These are phyloP conservation scores for Brachionus sp. DNA, from an alignment of 1,140 invertebrate species.

Conservation along the genomic window DNA sequence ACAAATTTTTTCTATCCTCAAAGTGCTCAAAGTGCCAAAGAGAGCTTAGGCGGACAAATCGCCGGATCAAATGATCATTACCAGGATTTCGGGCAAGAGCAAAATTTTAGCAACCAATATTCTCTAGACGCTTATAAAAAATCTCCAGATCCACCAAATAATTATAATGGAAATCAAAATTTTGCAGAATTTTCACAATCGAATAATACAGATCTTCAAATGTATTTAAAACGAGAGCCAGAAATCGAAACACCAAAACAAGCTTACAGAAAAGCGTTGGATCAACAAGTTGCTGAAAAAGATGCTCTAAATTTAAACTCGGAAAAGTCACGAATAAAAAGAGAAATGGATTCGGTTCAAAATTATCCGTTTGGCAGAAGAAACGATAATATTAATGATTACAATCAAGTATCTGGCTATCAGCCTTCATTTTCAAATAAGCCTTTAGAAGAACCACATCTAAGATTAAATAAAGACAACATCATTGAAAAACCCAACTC, in stretches of 20 bases:
- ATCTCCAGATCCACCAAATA: neutral
- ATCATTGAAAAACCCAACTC: conserved; percentile 44
- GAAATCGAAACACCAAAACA: neutral
- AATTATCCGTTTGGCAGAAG: conserved; percentile 12
- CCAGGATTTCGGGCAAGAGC: neutral
- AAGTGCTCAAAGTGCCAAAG: conserved; percentile 32
- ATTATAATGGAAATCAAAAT: neutral
- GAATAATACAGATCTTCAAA: neutral
- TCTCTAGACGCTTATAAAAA: conserved; percentile 18
- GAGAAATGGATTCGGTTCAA: neutral
- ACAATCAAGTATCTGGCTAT: neutral
- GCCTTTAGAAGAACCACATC: neutral
- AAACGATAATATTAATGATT: neutral
- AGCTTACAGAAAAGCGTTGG: conserved; percentile 32
- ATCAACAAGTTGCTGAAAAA: conserved; percentile 46
- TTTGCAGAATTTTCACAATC: neutral
- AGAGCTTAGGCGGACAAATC: neutral
- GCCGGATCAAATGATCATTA: neutral
- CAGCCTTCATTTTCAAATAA: conserved; percentile 13
- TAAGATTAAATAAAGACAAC: conserved; percentile 43
- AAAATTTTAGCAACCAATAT: neutral
- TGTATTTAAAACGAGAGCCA: neutral
- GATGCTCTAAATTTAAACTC: neutral
- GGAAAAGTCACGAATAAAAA: conserved; percentile 28
- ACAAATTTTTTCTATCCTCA: conserved; percentile 4